A percentile compares a stretch with the other conserved stretches of the same genome.
Conservation (phyloP, 2,888 invertebrate genomes). For the Drosophila atroscutellata region DNA sequence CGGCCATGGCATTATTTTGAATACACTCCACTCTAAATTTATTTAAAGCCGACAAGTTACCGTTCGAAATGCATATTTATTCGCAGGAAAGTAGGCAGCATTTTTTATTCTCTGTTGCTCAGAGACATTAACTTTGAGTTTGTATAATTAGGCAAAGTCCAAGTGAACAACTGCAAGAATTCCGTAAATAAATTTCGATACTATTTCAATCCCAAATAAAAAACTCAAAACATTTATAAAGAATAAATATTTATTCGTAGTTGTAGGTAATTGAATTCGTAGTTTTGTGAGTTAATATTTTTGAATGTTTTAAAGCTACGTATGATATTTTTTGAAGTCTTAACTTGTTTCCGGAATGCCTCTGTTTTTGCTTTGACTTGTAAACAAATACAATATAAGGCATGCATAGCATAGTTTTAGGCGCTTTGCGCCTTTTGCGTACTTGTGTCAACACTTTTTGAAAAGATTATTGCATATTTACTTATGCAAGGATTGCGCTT, state of each 20-base stretch:
- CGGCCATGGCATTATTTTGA: slow-evolving; percentile 21
- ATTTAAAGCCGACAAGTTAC: slow-evolving; percentile 65
- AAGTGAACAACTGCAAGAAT: slow-evolving; percentile 1
- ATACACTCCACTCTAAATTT: slow-evolving; percentile 30
- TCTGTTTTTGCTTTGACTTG: not conserved
- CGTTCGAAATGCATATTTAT: slow-evolving; percentile 61
- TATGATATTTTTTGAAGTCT: not conserved
- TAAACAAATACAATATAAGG: slow-evolving; percentile 29
- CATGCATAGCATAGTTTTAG: slow-evolving; percentile 33
- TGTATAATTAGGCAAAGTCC: slow-evolving; percentile 50
- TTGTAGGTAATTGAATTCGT: not conserved
- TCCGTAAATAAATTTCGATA: slow-evolving; percentile 2
- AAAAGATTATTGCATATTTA: slow-evolving; percentile 61
- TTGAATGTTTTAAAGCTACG: not conserved
- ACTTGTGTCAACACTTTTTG: slow-evolving; percentile 54
- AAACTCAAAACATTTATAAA: not conserved
- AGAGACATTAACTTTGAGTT: slow-evolving; percentile 52
- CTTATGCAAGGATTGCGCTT: slow-evolving; percentile 50
- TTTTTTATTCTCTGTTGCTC: slow-evolving; percentile 15
- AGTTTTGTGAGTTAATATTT: not conserved
- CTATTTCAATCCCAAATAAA: not conserved
- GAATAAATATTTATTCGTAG: not conserved
- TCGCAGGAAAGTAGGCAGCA: slow-evolving; percentile 36
- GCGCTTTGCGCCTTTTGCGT: slow-evolving; percentile 29
- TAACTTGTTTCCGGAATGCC: not conserved